Evolutionary conservation across 1,140 invertebrate genomes (phyloP), one percentile per base, ranked within the genome.

Genomic region (Solenopsis invicta): DNA sequence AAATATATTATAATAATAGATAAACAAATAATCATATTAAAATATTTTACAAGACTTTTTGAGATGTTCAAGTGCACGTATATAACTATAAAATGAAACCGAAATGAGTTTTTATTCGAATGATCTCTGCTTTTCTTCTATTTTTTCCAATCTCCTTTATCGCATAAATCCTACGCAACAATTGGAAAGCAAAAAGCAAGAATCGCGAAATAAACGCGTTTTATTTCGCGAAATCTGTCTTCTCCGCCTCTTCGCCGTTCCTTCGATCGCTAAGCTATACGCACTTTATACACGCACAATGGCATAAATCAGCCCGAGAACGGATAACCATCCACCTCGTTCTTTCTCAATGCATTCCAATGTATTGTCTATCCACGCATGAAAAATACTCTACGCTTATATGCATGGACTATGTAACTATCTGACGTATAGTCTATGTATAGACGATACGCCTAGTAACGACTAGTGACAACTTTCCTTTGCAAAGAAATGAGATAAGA

Each of bases 251-350:
- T 88, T 69, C 52, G 34, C 78, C 77, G 81, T 85, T 78, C 59
- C 10, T 85, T 74, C 88, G 87, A 89, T 91, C 87, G 88, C 85
- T 78, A 77, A 82, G 88, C 88, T 89, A n/a, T n/a, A 93, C 88
- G 91, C 90, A 90, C 87, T 93, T 94, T 91, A 92, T 92, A 90
- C 82, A 88, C 91, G 81, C 67, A 88, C 81, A 88, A 89, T 72
- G 87, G 86, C 85, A 93, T 93, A 93, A 93, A 93, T 93, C 92
- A 91, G 75, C 87, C 56, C 54, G 76, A 69, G 82, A 85, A 71
- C 80, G 85, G 85, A 90, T 87, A 92, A 92, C 80, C 87, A 76
- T 88, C 87, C 71, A 64, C 50, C 59, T 61, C 34, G 82, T 64
- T 90, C 72, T 87, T 82, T 64, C 71, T 86, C 84, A 54, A 41